Conservation (phyloP, 2,113 vertebrate genomes). For the Mionectes macconnelli region DNA sequence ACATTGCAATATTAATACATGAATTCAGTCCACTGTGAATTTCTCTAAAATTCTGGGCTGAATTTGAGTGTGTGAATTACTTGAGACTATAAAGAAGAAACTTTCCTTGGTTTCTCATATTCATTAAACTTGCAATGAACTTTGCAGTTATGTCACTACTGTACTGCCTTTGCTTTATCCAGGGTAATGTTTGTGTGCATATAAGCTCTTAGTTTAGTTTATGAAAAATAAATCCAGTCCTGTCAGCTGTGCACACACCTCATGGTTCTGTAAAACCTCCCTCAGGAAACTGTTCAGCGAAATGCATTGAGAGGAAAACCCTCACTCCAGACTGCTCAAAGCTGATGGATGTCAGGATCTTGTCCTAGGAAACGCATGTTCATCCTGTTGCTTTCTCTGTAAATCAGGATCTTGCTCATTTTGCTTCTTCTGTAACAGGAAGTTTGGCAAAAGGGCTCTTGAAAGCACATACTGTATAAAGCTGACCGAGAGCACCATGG, state of each 20-base stretch:
- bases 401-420: neutral
- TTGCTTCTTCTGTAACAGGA: neutral
- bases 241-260: neutral
- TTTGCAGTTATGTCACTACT: neutral
- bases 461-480: no score
- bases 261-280: neutral
- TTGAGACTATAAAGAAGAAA: neutral
- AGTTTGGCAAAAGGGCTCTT: neutral
- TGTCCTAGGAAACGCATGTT: neutral
- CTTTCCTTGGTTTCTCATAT: neutral
- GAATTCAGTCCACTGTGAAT: neutral
- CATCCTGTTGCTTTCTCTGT: neutral
- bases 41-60: neutral
- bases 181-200: neutral
- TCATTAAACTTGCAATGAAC: neutral
- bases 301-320: neutral
- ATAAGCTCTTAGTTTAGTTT: neutral
- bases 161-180: neutral
- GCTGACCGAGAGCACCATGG: neutral
- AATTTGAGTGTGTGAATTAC: neutral
- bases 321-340: accelerated
- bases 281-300: neutral
- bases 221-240: neutral
- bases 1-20: neutral
- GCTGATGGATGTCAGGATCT: neutral